Percentiles rank a stretch among this genome's conserved stretches.
Conservation (phyloP, 1,140 invertebrate genomes). For the Conopomorpha cramerella region DNA sequence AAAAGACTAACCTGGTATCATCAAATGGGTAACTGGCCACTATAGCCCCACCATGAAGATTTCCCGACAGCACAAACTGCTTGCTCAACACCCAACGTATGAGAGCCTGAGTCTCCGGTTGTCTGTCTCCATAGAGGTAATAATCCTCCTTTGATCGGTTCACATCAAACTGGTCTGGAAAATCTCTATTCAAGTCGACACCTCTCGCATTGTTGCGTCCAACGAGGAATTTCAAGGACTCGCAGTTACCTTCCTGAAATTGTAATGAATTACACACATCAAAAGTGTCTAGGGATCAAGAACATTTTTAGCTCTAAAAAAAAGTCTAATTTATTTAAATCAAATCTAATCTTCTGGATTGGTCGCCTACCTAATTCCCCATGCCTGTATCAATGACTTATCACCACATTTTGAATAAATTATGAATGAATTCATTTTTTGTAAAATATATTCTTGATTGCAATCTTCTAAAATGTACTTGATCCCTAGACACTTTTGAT, state of each 20-base stretch:
- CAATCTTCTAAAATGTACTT: too few relatives aligned
- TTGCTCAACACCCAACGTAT: constrained; percentile 86
- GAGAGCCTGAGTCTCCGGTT: constrained; percentile 90
- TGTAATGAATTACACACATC: constrained; percentile 1
- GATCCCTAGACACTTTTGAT: too few relatives aligned
- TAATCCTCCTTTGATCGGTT: constrained; percentile 24
- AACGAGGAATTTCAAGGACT: constrained; percentile 65
- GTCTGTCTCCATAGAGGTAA: constrained; percentile 53
- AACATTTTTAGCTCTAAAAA: too few relatives aligned
- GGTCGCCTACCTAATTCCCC: too few relatives aligned
- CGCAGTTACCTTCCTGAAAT: constrained; percentile 78
- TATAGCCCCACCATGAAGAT: constrained; percentile 89
- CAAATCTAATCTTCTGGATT: too few relatives aligned
- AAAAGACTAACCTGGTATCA: constrained; percentile 75
- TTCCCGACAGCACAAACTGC: constrained; percentile 90
- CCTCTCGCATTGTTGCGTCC: constrained; percentile 81
- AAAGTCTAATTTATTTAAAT: too few relatives aligned
- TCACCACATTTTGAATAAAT: too few relatives aligned
- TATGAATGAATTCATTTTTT: too few relatives aligned
- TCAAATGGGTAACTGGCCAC: constrained; percentile 92
- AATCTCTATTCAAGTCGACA: constrained; percentile 86
- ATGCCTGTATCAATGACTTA: too few relatives aligned
- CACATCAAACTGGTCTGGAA: constrained; percentile 81
- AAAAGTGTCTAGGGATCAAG: too few relatives aligned
- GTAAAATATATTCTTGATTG: too few relatives aligned